Conservation (phyloP, 2,797 vertebrate species). For the Gouania willdenowi region DNA sequence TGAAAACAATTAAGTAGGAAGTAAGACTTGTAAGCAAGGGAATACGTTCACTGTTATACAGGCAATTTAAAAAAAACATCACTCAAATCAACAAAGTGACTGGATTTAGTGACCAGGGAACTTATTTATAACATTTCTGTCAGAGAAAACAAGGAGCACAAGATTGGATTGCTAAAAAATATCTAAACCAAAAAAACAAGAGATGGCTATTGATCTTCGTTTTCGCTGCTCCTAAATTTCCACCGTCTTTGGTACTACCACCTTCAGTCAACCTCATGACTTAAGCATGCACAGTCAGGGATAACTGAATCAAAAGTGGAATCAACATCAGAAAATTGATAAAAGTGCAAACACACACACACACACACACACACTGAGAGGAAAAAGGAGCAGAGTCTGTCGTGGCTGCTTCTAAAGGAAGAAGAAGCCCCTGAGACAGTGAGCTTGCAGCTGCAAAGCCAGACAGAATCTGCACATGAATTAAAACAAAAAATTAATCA, state of each 20-base stretch:
- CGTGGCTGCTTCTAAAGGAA: slow-evolving; percentile 17
- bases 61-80: too few species aligned
- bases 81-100: too few species aligned
- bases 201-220: slow-evolving; percentile 27
- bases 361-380: background rate
- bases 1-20: too few species aligned
- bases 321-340: slow-evolving; percentile 43
- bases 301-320: slow-evolving; percentile 35
- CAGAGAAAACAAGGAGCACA: too few species aligned
- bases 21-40: too few species aligned
- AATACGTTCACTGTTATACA: too few species aligned
- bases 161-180: too few species aligned
- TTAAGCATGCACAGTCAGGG: slow-evolving; percentile 29
- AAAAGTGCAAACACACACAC: slow-evolving; percentile 11
- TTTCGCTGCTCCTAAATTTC: slow-evolving; percentile 37
- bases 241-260: slow-evolving; percentile 25
- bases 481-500: slow-evolving; percentile 47
- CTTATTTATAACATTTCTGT: too few species aligned
- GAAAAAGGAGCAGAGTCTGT: slow-evolving; percentile 18
- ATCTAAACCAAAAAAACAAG: too few species aligned
- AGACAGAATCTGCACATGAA: slow-evolving; percentile 38
- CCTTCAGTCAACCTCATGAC: slow-evolving; percentile 18
- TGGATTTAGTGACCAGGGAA: too few species aligned
- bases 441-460: slow-evolving; percentile 33
- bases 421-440: slow-evolving; percentile 32